Conservation (phyloP, 2,888 invertebrate genomes). For the Chloromyia formosa region DNA sequence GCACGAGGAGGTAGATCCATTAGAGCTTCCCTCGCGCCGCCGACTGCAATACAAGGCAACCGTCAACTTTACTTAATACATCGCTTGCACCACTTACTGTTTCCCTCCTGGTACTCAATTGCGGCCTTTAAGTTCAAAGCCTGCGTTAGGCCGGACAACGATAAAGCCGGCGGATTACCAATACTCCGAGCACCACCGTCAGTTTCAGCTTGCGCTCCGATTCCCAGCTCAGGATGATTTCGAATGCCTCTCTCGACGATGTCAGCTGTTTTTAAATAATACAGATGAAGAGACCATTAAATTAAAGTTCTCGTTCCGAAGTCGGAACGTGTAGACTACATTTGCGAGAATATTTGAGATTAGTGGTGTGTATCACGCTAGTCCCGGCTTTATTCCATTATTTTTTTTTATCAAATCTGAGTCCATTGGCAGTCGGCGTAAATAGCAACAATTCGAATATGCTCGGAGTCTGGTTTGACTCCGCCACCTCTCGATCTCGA, state of each 20-base stretch:
- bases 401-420: too few species aligned
- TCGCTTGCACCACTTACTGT: constrained; percentile 70
- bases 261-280: constrained; percentile 69
- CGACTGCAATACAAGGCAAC: too few species aligned
- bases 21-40: constrained; percentile 85
- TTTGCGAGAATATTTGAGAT: too few species aligned
- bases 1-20: constrained; percentile 92
- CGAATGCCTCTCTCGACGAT: constrained; percentile 96
- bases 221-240: constrained; percentile 96
- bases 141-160: constrained; percentile 96
- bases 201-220: constrained; percentile 93
- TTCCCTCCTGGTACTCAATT: constrained; percentile 93
- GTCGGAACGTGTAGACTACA: constrained; percentile 37
- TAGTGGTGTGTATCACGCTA: background rate
- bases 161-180: constrained; percentile 91
- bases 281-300: constrained; percentile 54
- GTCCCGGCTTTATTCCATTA: background rate
- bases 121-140: constrained; percentile 99
- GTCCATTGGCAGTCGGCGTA: too few species aligned
- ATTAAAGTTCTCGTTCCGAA: constrained; percentile 38
- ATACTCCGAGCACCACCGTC: constrained; percentile 84
- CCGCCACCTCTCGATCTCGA: too few species aligned
- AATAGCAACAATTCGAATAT: too few species aligned
- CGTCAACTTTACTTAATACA: too few species aligned
- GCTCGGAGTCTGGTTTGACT: too few species aligned